Percentiles rank a stretch among this genome's conserved stretches.
phyloP scores from a whole-genome alignment of 2,888 invertebrate genomes.

The Eucriotettix oculatus region DNA sequence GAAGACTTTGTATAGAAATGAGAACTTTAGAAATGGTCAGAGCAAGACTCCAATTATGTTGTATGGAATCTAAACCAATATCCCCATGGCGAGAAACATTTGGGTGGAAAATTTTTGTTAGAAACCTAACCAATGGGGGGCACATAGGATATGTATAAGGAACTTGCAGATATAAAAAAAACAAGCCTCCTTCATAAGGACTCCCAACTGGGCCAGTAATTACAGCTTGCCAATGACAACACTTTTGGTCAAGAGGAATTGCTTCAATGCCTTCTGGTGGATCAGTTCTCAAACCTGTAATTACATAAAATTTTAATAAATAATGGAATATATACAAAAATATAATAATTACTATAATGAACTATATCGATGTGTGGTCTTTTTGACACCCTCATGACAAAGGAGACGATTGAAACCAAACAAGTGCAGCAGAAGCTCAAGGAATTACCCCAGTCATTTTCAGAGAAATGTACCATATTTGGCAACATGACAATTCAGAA shows the following conservation, averaged over 20 bases:
- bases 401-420: no score
- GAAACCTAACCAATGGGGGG: constrained; percentile 80
- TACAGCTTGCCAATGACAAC: constrained; percentile 87
- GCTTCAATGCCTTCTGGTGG: constrained; percentile 78
- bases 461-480: no score
- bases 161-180: constrained; percentile 69
- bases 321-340: no score
- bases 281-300: constrained; percentile 40
- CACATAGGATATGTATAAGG: constrained; percentile 62
- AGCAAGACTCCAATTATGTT: constrained; percentile 92
- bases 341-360: no score
- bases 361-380: no score
- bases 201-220: constrained; percentile 83
- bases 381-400: no score
- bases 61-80: constrained; percentile 87
- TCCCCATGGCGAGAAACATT: constrained; percentile 91
- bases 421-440: no score
- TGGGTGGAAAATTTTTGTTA: constrained; percentile 86
- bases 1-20: constrained; percentile 70
- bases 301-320: not conserved
- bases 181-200: constrained; percentile 87
- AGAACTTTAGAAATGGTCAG: constrained; percentile 78
- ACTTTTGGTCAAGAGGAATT: constrained; percentile 58
- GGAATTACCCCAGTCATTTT: no score
- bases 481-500: no score